Percentiles rank a stretch among this genome's conserved stretches.
phyloP scores from a whole-genome alignment of 2,113 vertebrate genomes.

The Cariama cristata region DNA sequence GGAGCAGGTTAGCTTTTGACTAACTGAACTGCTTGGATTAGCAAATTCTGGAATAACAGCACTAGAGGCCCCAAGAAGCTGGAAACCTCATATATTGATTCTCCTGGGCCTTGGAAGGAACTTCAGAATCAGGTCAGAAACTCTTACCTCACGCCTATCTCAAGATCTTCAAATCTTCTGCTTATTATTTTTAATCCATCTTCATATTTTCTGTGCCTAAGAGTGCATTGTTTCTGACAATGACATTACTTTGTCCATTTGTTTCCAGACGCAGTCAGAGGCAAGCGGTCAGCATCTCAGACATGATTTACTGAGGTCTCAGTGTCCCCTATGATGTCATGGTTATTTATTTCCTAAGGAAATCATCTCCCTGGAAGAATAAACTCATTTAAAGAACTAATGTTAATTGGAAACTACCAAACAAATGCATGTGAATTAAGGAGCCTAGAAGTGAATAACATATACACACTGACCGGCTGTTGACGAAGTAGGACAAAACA shows the following conservation, averaged over 20 bases:
- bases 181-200: neutral
- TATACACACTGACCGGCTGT: neutral
- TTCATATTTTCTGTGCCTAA: neutral
- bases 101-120: neutral
- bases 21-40: neutral
- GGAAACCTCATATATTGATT: neutral
- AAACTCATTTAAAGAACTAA: neutral
- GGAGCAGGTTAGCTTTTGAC: neutral
- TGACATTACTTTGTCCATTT: neutral
- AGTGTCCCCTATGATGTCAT: neutral
- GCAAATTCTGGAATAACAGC: neutral
- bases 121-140: neutral
- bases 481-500: neutral
- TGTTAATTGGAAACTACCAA: neutral
- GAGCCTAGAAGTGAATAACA: neutral
- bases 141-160: neutral
- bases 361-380: neutral
- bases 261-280: neutral
- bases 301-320: neutral
- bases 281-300: neutral
- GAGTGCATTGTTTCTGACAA: neutral
- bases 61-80: neutral
- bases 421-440: neutral
- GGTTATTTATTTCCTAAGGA: neutral
- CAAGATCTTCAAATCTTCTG: neutral